Percentiles rank a stretch among this genome's conserved stretches.
Evolutionary conservation across 2,797 vertebrate species (phyloP).

Genomic region (Lithobates sylvaticus): DNA sequence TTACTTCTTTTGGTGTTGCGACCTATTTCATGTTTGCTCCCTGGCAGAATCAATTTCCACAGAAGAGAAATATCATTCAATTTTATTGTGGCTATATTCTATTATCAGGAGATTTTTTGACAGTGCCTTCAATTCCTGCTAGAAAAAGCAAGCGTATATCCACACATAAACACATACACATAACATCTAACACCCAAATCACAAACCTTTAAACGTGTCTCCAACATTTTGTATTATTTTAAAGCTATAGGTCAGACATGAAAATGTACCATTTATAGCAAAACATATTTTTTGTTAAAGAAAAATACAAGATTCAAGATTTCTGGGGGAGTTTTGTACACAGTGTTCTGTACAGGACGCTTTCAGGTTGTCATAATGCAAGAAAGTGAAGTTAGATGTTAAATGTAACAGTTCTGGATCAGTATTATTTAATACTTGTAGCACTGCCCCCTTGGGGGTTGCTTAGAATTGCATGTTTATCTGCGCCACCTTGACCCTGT

Average conservation of each 20-base stretch:
- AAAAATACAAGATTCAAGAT: no score
- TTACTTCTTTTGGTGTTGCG: conserved; percentile 42
- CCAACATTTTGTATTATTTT: background rate
- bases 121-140: conserved; percentile 23
- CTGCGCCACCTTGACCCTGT: no score
- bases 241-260: background rate
- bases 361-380: no score
- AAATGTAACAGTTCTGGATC: no score
- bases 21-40: conserved; percentile 18
- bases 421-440: no score
- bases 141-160: background rate
- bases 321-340: no score
- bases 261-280: no score
- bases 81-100: conserved; percentile 55
- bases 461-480: no score
- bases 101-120: conserved; percentile 51
- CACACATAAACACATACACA: background rate
- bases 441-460: no score
- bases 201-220: background rate
- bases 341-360: no score
- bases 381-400: no score
- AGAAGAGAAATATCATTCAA: conserved; percentile 51
- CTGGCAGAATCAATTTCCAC: conserved; percentile 28
- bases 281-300: no score
- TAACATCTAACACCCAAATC: background rate